These are phyloP conservation scores for Amaurobius ferox DNA, from an alignment of 2,888 invertebrate genomes.

Conservation along the genomic window DNA sequence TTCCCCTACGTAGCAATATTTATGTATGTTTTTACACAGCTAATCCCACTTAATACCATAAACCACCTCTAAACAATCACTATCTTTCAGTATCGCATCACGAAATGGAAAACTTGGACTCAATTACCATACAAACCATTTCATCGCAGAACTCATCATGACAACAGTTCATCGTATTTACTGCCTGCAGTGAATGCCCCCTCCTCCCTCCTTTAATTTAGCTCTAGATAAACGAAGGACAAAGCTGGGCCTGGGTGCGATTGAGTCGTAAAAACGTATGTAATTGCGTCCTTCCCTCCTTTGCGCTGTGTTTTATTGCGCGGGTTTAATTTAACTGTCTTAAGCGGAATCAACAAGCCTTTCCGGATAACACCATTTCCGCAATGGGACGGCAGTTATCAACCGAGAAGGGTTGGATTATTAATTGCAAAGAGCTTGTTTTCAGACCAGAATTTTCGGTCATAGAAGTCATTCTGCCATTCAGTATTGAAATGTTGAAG, in stretches of 20 bases:
- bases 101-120: background rate
- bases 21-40: background rate
- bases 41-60: background rate
- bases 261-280: constrained; percentile 67
- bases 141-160: background rate
- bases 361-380: constrained; percentile 47
- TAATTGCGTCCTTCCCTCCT: constrained; percentile 54
- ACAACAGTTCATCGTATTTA: constrained; percentile 39
- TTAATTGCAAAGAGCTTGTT: background rate
- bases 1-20: too few species aligned
- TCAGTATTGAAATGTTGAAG: too few species aligned
- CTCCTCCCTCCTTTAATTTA: constrained; percentile 37
- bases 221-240: constrained; percentile 24
- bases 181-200: background rate
- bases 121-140: constrained; percentile 8
- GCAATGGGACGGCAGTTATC: constrained; percentile 26
- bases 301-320: constrained; percentile 61
- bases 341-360: constrained; percentile 66
- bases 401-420: background rate
- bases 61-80: background rate
- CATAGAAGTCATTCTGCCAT: too few species aligned
- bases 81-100: background rate
- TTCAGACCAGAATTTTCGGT: too few species aligned
- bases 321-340: constrained; percentile 61
- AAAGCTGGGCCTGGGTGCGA: constrained; percentile 8